A percentile compares a stretch with the other conserved stretches of the same genome.
Evolutionary conservation across 2,888 invertebrate genomes (phyloP).

Genomic region (Drosophila buzzatii): DNA sequence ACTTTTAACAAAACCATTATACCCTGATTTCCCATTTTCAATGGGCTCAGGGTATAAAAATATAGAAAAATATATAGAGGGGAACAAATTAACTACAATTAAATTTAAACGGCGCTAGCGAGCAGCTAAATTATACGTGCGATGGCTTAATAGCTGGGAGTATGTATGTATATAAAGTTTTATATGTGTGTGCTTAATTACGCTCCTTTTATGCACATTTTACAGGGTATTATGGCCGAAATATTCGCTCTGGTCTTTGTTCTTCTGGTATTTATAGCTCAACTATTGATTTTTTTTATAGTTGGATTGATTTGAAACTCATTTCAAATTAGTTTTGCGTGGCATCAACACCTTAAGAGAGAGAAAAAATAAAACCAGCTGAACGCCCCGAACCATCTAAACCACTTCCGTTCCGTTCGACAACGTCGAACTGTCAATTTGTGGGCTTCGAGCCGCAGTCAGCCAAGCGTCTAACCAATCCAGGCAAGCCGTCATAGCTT

Average conservation of each 20-base stretch:
- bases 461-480: slow-evolving; percentile 29
- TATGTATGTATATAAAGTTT: neutral
- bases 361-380: neutral
- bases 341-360: neutral
- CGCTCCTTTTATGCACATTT: neutral
- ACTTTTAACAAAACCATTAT: too few relatives aligned
- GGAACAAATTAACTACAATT: slow-evolving; percentile 2
- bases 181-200: neutral
- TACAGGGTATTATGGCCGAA: neutral
- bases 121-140: slow-evolving; percentile 1
- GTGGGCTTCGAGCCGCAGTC: slow-evolving; percentile 1
- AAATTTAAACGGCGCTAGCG: slow-evolving; percentile 3
- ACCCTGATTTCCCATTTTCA: too few relatives aligned
- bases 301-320: slow-evolving; percentile 4
- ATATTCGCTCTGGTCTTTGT: neutral
- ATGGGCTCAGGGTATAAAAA: too few relatives aligned
- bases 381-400: too few relatives aligned
- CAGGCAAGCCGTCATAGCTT: slow-evolving; percentile 20
- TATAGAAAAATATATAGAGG: too few relatives aligned
- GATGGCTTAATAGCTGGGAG: neutral
- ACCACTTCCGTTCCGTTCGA: slow-evolving; percentile 13
- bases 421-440: slow-evolving; percentile 12
- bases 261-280: slow-evolving; percentile 1
- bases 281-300: slow-evolving; percentile 5
- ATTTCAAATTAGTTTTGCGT: slow-evolving; percentile 7